Evolutionary conservation across 2,888 invertebrate species (phyloP), one percentile per base, ranked within the genome.

Genomic region (Calephelis perditalis): DNA sequence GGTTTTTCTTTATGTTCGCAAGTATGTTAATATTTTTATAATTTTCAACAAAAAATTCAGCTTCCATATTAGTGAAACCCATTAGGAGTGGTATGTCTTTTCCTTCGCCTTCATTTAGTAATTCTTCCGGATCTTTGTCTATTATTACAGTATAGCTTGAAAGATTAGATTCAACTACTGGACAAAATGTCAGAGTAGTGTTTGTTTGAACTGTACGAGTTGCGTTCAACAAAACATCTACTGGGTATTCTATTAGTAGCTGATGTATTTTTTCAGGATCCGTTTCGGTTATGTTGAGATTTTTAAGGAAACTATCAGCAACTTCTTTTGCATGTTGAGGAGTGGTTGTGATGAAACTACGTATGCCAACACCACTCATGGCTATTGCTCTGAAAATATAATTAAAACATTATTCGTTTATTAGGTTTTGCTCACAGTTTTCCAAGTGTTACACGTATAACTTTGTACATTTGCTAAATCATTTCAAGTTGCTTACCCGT

Each of bases 231-330:
- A 90, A 75, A 58, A 74, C 73, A 36, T 82, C 76, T 9, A 81
- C 68, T 0, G 86, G 82, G 58, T 77, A 61, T 5, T 72, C 59
- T 9, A 77, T 68, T 2, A 91, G 79, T 62, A 73, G 71, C 15
- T 71, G 68, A 60, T 86, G 79, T 5, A 82, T 71, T 5, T 73
- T 73, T 4, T 79, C 78, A 1, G 82, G 69, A 56, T 82, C 78
- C 0, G 78, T 77, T 5, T 78, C 65, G 57, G 77, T 81, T 60
- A 87, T 77, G 60, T 77, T 92, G 82, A 94, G 71, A 75, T 86
- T 61, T 62, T 72, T 67, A 71, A 91, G 67, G 62, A 86, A 75
- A 15, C 72, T 52, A 10, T 70, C 70, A 11, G 77, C 71, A 2
- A 78, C 65, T 8, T 66, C 66, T 63, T 81, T 69, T 2, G 85